Evolutionary conservation across 2,888 invertebrate genomes (phyloP), one percentile per base, ranked within the genome.

Genomic region (Stenotaenia linearis): DNA sequence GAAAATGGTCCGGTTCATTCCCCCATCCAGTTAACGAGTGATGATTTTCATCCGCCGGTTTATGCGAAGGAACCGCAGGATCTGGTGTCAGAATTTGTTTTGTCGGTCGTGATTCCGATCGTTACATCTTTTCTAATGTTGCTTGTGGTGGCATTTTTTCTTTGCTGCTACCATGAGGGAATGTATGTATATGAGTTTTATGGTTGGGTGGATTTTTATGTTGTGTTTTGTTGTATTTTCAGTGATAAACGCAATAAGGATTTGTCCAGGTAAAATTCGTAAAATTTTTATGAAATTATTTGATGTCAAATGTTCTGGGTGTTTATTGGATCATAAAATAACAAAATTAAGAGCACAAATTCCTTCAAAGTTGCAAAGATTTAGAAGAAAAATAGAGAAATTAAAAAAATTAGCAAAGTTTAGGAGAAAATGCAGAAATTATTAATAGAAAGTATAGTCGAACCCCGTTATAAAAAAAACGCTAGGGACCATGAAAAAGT

Each of bases 171-270:
- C 28, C 78, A 76, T 12, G 91, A 92, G 82, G 91, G 91, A 84
- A 88, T 92, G 93, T 93, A 86, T 92, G 93, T 28, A 61, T 28
- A 32, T 2, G 5, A 15, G 2, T 40, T 40, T 15, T 2, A 12
- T 40, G 12, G 12, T n/a, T n/a, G n/a, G n/a, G n/a, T n/a, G n/a
- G 25, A 7, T 61, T 25, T 61, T 61, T 61, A 1, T 21, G 3
- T 9, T 10, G 7, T 23, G 7, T 56, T 25, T 5, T 61, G 23
- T 30, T 75, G 5, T 32, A 18, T 77, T 45, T 77, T 7, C 7
- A 77, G 77, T 23, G 77, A 77, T 6, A 77, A 77, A 45, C 21
- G 77, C 10, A 77, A 77, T 25, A 37, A 45, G n/a, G 77, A 77
- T 21, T 40, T 61, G 12, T 30, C 30, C 28, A 78, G 75, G 79